phyloP scores from a whole-genome alignment of 2,888 invertebrate species.

The Morinoia aosen region DNA sequence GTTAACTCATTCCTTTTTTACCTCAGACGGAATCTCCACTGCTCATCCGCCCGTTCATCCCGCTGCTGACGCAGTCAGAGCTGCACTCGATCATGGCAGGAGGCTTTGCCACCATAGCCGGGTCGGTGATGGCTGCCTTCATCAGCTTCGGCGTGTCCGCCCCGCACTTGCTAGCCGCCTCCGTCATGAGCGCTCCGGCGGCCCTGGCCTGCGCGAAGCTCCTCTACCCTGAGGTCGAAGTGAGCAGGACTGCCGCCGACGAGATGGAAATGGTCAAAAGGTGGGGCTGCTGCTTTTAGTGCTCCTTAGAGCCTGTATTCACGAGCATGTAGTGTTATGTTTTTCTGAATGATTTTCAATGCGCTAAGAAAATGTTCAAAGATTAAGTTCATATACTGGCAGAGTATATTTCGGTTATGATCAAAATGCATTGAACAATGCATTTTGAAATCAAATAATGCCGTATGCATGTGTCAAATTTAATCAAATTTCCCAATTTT shows the following conservation, averaged over 20 bases:
- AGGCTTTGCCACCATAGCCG: conserved; percentile 95
- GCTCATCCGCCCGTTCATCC: conserved; percentile 87
- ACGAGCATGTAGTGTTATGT: too few relatives aligned
- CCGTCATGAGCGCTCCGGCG: conserved; percentile 96
- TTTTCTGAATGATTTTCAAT: too few relatives aligned
- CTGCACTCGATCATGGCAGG: conserved; percentile 93
- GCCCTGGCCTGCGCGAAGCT: conserved; percentile 91
- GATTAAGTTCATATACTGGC: too few relatives aligned
- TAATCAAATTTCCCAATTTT: too few relatives aligned
- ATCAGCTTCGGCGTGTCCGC: conserved; percentile 90
- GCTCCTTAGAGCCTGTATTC: too few relatives aligned
- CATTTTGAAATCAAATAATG: too few relatives aligned
- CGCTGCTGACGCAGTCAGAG: conserved; percentile 88
- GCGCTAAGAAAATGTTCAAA: too few relatives aligned
- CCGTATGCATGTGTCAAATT: too few relatives aligned
- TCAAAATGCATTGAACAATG: too few relatives aligned
- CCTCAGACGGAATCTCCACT: conserved; percentile 86
- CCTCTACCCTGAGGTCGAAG: conserved; percentile 90
- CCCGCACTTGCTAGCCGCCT: conserved; percentile 90
- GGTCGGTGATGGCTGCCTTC: conserved; percentile 92
- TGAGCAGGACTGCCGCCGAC: conserved; percentile 82
- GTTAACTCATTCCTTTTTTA: neutral
- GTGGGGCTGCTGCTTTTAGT: conserved; percentile 71
- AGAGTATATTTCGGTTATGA: too few relatives aligned
- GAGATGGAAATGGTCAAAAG: conserved; percentile 81